Percentiles rank a stretch among this genome's conserved stretches.
Evolutionary conservation across 1,140 invertebrate genomes (phyloP).

Genomic region (Neotoxoptera formosana): DNA sequence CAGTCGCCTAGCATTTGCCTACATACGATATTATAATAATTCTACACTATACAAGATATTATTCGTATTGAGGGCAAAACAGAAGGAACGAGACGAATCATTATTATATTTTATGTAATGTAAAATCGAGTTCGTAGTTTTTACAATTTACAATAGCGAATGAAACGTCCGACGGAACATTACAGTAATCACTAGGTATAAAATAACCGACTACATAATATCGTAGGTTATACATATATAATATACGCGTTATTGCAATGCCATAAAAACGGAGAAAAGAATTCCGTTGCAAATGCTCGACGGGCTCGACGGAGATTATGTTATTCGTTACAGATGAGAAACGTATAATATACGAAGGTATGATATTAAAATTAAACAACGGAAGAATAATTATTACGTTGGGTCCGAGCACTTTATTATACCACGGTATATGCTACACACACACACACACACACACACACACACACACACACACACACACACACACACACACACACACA

Average conservation of each 20-base stretch:
- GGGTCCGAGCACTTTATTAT: conserved; percentile 9
- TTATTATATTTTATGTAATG: background rate
- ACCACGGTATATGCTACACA: background rate
- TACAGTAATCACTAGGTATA: background rate
- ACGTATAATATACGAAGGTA: background rate
- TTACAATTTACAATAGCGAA: background rate
- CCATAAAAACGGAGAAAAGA: background rate
- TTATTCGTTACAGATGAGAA: conserved; percentile 3
- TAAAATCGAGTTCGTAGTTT: background rate
- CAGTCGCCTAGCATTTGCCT: no score
- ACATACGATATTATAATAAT: no score
- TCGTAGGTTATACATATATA: no score
- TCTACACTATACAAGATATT: background rate
- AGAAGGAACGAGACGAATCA: background rate
- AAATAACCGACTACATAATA: background rate
- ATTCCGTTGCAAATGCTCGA: background rate
- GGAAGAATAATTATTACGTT: conserved; percentile 34
- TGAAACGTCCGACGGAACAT: background rate
- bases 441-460: background rate
- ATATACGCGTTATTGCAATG: background rate
- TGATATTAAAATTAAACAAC: conserved; percentile 27
- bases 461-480: background rate
- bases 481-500: background rate
- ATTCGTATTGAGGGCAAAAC: background rate
- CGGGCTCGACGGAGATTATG: background rate